Conservation (phyloP, 2,888 invertebrate genomes). For the Eulithis prunata region DNA sequence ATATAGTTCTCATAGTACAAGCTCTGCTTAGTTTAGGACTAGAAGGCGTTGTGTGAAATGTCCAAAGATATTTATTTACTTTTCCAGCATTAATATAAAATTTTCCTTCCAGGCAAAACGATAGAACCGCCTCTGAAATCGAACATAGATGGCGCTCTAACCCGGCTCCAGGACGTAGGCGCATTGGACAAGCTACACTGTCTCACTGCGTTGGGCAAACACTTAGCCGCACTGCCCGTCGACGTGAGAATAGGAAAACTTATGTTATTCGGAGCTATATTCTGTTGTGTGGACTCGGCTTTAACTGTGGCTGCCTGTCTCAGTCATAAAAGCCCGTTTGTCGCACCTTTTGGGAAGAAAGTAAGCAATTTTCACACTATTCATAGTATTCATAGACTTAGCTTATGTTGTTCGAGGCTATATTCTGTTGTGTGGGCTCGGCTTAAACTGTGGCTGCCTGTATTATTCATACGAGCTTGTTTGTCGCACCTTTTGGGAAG, state of each 20-base stretch:
- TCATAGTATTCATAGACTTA: no score
- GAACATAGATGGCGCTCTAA: conserved; percentile 88
- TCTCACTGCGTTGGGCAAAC: conserved; percentile 93
- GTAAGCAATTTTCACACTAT: conserved; percentile 45
- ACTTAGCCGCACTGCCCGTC: conserved; percentile 94
- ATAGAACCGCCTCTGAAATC: conserved; percentile 89
- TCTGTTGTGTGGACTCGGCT: conserved; percentile 96
- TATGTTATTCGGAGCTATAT: conserved; percentile 95
- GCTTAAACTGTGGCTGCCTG: conserved; percentile 95
- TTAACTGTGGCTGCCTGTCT: conserved; percentile 94
- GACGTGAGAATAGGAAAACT: conserved; percentile 97
- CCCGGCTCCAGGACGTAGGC: conserved; percentile 89
- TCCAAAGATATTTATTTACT: no score
- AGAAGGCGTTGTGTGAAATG: no score
- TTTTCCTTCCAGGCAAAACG: conserved; percentile 81
- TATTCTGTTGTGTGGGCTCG: no score
- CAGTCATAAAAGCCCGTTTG: conserved; percentile 91
- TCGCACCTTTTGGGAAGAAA: conserved; percentile 89
- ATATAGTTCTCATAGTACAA: no score
- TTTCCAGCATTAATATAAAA: not conserved
- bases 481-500: conserved; percentile 90
- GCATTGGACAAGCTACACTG: conserved; percentile 90
- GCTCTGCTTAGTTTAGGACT: no score
- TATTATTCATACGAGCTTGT: conserved; percentile 90
- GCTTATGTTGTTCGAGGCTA: no score